Evolutionary conservation across 2,113 vertebrate genomes (phyloP), one percentile per base, ranked within the genome.

Genomic region (Gymnobelideus leadbeateri): DNA sequence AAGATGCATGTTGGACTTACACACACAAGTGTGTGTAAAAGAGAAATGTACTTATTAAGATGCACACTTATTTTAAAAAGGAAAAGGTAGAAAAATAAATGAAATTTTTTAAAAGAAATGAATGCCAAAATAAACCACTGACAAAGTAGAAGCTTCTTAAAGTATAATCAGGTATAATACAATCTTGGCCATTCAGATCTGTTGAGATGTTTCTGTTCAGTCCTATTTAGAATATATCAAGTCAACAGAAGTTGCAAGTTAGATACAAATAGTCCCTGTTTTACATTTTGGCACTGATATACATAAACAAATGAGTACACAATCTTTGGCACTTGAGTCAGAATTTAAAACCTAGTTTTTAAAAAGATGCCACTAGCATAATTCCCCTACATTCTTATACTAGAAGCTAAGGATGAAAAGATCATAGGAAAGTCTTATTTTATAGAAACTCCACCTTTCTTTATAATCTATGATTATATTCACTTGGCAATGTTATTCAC

Each of bases 11-110:
- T 93, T 97, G 93, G 94, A 93, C 93, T 90, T 50, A 31, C 94
- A 96, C 97, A n/a, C 94, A 96, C 95, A 95, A 91, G 93, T 84
- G 96, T 94, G 31, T 94, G 95, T 91, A 57, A 94, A 91, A 90
- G 46, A 96, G 95, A 97, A 97, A 94, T 50, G 46, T 94, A 51
- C 92, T 95, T 90, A 91, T 49, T 92, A 92, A 97, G 96, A 96
- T 94, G 96, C 0, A 97, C 50, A 93, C 37, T 90, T 84, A 84
- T 43, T 43, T 84, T 52, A 95, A 92, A 94, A 61, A n/a, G 91
- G 43, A 96, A 37, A 19, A 94, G 89, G 95, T 68, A 94, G 92
- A 92, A 51, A n/a, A 68, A 23, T 57, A 37, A 28, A 28, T 93
- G 43, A 68, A 23, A 68, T 68, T 16, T 53, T 53, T 53, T 52